Percentiles rank a stretch among this genome's conserved stretches.
Evolutionary conservation across 53 echinoderm and acorn worm species (phyloP).

Genomic region (Holothuria scabra): DNA sequence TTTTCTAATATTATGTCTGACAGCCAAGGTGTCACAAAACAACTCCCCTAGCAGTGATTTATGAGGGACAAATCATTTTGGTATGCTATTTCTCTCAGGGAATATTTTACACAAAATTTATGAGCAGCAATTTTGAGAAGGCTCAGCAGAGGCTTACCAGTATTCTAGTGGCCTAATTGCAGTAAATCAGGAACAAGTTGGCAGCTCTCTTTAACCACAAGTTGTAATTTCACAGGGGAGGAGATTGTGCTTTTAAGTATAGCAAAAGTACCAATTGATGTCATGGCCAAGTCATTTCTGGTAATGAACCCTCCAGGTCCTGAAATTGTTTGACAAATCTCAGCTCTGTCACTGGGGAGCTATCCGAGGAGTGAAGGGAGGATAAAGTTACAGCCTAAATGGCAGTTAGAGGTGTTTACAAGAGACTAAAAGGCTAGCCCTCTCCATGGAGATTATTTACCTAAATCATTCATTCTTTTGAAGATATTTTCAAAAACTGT

Average conservation of each 20-base stretch:
- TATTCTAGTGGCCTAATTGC: conserved; percentile 36
- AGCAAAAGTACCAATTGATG: no score
- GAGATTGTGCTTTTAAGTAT: neutral
- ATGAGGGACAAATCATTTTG: neutral
- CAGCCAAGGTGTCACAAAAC: conserved; percentile 41
- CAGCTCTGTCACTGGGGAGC: no score
- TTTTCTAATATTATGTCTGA: neutral
- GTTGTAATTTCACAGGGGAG: conserved; percentile 23
- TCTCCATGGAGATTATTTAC: no score
- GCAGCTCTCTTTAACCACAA: neutral
- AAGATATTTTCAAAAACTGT: no score
- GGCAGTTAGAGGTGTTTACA: no score
- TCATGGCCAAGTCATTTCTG: no score
- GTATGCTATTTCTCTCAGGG: conserved; percentile 20
- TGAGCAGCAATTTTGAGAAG: conserved; percentile 21
- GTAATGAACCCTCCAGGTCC: no score
- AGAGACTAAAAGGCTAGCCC: no score
- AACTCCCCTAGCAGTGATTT: conserved; percentile 1
- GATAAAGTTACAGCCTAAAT: no score
- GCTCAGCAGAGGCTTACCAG: conserved; percentile 10
- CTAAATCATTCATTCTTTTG: no score
- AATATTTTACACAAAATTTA: conserved; percentile 36
- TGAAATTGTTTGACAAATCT: no score
- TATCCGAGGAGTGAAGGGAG: no score
- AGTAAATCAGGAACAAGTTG: conserved; percentile 18